Conservation (phyloP, 23 tunicate genomes). For the Phallusia fumigata region DNA sequence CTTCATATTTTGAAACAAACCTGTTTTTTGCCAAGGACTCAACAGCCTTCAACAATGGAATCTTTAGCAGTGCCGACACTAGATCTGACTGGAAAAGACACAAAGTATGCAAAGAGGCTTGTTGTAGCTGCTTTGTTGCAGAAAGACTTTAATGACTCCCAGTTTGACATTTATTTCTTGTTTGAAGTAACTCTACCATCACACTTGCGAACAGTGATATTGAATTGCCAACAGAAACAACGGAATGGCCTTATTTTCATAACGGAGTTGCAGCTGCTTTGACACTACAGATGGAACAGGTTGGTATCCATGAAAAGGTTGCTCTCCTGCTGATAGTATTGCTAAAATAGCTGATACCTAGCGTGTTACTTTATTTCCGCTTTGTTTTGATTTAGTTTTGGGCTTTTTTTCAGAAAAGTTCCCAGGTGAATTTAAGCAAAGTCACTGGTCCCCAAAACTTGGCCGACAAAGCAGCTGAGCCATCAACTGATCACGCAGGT, state of each 20-base stretch:
- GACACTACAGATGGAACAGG: conserved; percentile 51
- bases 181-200: conserved; percentile 67
- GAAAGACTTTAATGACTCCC: neutral
- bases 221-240: conserved; percentile 63
- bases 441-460: neutral
- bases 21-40: conserved; percentile 26
- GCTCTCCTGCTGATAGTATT: neutral
- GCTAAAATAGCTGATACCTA: too few relatives aligned
- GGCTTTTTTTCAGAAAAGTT: neutral
- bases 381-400: too few relatives aligned
- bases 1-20: too few relatives aligned
- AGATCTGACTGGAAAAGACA: conserved; percentile 68
- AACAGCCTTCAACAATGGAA: conserved; percentile 46
- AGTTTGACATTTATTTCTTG: neutral
- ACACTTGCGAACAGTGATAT: conserved; percentile 31
- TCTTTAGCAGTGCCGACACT: conserved; percentile 39
- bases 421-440: neutral
- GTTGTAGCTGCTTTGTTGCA: conserved; percentile 1
- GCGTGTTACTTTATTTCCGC: neutral
- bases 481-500: conserved; percentile 61
- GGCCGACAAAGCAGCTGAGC: conserved; percentile 14
- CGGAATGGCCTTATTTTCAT: conserved; percentile 86
- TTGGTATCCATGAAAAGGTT: neutral
- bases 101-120: conserved; percentile 40
- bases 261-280: conserved; percentile 85